Conservation (phyloP, 2,888 invertebrate genomes). For the Drosophila gaucha region DNA sequence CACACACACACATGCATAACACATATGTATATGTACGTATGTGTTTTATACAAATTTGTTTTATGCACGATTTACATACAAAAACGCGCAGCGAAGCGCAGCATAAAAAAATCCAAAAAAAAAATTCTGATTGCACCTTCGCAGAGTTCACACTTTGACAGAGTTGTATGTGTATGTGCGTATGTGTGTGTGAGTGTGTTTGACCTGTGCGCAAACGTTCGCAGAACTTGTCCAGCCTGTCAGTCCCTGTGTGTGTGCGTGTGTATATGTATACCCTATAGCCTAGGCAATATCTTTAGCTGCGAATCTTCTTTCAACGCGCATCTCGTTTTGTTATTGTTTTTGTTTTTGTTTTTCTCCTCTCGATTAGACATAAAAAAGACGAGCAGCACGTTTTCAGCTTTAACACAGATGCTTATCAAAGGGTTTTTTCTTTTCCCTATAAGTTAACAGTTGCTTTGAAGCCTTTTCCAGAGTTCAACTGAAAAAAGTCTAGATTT, state of each 20-base stretch:
- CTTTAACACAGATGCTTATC: conserved; percentile 65
- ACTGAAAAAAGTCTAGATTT: conserved; percentile 5
- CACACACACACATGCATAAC: background rate
- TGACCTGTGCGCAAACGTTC: conserved; percentile 42
- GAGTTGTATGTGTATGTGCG: conserved; percentile 20
- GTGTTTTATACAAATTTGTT: conserved; percentile 36
- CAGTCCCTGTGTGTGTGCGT: conserved; percentile 9
- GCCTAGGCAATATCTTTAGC: conserved; percentile 30
- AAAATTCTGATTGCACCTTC: conserved; percentile 68
- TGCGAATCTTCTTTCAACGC: conserved; percentile 42
- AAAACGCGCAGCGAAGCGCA: conserved; percentile 69
- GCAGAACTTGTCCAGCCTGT: conserved; percentile 53
- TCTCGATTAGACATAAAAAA: conserved; percentile 70
- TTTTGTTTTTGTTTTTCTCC: conserved; percentile 3
- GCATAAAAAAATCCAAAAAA: conserved; percentile 34
- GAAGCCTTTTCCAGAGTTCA: conserved; percentile 2
- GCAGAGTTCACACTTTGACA: conserved; percentile 72
- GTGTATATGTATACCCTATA: conserved; percentile 10
- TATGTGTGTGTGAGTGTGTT: conserved; percentile 2
- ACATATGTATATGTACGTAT: background rate
- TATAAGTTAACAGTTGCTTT: background rate
- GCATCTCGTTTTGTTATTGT: conserved; percentile 7
- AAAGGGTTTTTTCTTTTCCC: background rate
- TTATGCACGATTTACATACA: conserved; percentile 51
- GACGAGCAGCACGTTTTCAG: conserved; percentile 67